These are phyloP conservation scores for Clupea harengus DNA, from an alignment of 2,113 vertebrate genomes.

Conservation along the genomic window DNA sequence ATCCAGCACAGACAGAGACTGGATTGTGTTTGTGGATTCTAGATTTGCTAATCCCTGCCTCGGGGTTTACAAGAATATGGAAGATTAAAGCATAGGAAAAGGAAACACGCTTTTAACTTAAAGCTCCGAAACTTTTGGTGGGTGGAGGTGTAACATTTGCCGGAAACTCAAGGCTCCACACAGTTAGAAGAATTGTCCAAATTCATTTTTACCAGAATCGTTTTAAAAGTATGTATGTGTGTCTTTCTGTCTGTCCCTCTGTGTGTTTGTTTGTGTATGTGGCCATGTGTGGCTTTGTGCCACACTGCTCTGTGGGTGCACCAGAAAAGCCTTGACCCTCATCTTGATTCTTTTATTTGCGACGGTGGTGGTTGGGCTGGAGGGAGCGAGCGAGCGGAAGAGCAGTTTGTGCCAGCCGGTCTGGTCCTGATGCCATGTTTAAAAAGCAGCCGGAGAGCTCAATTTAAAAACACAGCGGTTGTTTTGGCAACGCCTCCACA, in stretches of 20 bases:
- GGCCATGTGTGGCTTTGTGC: neutral
- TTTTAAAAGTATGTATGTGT: no score
- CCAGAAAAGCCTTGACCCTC: neutral
- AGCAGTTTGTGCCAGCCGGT: neutral
- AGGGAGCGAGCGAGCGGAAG: neutral
- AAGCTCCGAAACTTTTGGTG: no score
- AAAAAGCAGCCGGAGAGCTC: neutral
- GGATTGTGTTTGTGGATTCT: no score
- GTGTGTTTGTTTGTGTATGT: neutral
- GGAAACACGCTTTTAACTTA: no score
- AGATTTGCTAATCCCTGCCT: no score
- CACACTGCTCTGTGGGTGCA: neutral
- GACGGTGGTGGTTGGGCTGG: neutral
- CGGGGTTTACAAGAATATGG: no score
- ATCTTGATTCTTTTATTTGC: neutral
- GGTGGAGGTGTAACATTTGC: no score
- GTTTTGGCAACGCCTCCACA: neutral
- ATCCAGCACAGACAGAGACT: no score
- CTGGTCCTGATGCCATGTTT: slow-evolving; percentile 6
- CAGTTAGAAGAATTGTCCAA: no score
- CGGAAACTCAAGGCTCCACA: no score
- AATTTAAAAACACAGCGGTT: slow-evolving; percentile 8
- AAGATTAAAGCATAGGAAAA: no score
- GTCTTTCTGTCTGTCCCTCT: slow-evolving; percentile 43
- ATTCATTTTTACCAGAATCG: no score